Percentiles rank a stretch among this genome's conserved stretches.
phyloP scores from a whole-genome alignment of 2,797 vertebrate species.

The Sebastes iracundus region DNA sequence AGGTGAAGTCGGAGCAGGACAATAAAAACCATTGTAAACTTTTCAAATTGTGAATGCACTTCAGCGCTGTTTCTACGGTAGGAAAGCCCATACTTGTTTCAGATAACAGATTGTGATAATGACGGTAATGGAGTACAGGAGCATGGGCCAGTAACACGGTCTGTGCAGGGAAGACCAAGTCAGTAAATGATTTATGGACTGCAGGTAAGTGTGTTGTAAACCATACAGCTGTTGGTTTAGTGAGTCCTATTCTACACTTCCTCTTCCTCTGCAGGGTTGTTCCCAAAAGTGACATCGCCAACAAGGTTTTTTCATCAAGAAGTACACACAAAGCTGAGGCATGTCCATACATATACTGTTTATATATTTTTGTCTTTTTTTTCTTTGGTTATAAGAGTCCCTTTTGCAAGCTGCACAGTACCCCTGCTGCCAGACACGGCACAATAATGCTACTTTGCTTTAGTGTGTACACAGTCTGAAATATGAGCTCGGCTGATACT shows the following conservation, averaged over 20 bases:
- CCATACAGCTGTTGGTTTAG: not conserved
- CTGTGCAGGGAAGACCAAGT: not conserved
- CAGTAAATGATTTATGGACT: not conserved
- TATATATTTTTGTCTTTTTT: not conserved
- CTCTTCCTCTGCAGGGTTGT: constrained; percentile 29
- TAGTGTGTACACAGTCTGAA: not conserved
- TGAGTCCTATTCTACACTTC: constrained; percentile 26
- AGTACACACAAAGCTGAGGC: not conserved
- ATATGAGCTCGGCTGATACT: not conserved
- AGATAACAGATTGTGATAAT: not conserved
- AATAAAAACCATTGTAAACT: not conserved
- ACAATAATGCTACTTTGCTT: not conserved
- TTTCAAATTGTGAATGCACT: not conserved
- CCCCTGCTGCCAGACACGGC: not conserved
- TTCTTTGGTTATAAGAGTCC: not conserved
- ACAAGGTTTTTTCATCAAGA: not conserved
- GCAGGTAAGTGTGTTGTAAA: not conserved
- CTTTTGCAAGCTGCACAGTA: not conserved
- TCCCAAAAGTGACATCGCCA: constrained; percentile 35
- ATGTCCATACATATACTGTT: too few species aligned
- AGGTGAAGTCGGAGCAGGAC: not conserved
- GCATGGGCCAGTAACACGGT: not conserved
- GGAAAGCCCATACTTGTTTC: not conserved
- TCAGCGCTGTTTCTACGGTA: not conserved
- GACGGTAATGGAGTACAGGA: not conserved